Evolutionary conservation across 2,797 vertebrate species (phyloP).

Genomic region (Callimico goeldii): DNA sequence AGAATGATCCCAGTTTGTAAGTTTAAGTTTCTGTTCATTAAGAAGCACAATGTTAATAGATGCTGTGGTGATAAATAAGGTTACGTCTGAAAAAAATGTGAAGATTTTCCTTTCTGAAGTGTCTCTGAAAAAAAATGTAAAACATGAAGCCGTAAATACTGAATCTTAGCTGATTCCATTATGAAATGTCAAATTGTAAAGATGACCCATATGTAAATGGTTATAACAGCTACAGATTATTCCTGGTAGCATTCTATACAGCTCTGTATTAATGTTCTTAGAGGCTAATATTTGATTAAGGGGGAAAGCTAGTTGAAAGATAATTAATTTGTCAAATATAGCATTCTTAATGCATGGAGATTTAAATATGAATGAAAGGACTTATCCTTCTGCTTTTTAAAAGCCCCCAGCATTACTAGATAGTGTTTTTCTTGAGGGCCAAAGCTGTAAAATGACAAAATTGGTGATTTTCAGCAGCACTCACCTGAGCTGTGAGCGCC

Average conservation of each 20-base stretch:
- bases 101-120: conserved; percentile 76
- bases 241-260: not conserved
- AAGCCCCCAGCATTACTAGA: not conserved
- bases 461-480: not conserved
- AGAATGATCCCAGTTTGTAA: conserved; percentile 16
- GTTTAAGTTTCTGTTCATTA: conserved; percentile 67
- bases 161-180: not conserved
- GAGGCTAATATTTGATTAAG: conserved; percentile 38
- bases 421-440: not conserved
- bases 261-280: conserved; percentile 8
- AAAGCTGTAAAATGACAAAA: not conserved
- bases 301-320: conserved; percentile 31
- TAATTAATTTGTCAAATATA: conserved; percentile 53
- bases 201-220: not conserved
- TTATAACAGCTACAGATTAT: not conserved
- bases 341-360: not conserved
- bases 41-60: conserved; percentile 81
- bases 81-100: conserved; percentile 82
- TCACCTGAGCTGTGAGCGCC: not conserved
- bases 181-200: not conserved
- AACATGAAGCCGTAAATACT: not conserved
- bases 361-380: conserved; percentile 50
- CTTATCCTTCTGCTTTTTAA: conserved; percentile 3
- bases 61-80: conserved; percentile 58
- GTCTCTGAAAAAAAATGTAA: conserved; percentile 34